A percentile compares a stretch with the other conserved stretches of the same genome.
These are phyloP conservation scores for Clavelina lepadiformis DNA, from an alignment of 23 tunicate species.

Conservation along the genomic window DNA sequence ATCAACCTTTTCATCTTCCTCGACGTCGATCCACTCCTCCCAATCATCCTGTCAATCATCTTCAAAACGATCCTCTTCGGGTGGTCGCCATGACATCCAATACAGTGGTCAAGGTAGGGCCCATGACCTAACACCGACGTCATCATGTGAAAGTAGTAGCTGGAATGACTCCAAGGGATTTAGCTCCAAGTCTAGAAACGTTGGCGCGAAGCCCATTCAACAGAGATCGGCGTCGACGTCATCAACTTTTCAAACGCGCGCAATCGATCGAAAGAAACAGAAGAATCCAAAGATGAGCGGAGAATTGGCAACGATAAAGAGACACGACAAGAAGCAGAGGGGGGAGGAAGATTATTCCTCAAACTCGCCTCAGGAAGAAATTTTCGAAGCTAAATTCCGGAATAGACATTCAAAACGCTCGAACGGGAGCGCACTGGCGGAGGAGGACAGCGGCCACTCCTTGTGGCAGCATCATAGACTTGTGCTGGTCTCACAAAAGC, in stretches of 20 bases:
- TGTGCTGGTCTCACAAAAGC: constrained; percentile 74
- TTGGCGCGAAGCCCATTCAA: too few relatives aligned
- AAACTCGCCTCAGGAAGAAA: constrained; percentile 11
- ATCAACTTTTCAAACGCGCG: too few relatives aligned
- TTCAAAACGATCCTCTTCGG: not conserved
- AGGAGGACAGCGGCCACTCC: constrained; percentile 39
- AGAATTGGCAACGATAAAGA: too few relatives aligned
- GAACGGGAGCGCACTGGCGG: constrained; percentile 29
- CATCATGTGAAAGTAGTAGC: too few relatives aligned
- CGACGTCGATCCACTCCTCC: not conserved
- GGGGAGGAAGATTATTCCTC: constrained; percentile 2
- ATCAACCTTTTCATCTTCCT: constrained; percentile 2
- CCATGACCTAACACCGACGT: not conserved
- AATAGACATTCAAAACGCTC: constrained; percentile 7
- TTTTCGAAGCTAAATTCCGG: constrained; percentile 27
- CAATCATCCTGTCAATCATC: constrained; percentile 3
- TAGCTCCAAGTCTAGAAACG: too few relatives aligned
- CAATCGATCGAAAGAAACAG: constrained; percentile 4
- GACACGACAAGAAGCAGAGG: not conserved
- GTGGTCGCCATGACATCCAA: not conserved
- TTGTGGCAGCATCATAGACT: constrained; percentile 90
- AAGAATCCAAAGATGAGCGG: too few relatives aligned
- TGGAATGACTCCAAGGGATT: too few relatives aligned
- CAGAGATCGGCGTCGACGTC: too few relatives aligned
- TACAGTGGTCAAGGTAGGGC: not conserved